A percentile compares a stretch with the other conserved stretches of the same genome.
phyloP scores from a whole-genome alignment of 1,140 invertebrate genomes.

The Sitobion miscanthi region DNA sequence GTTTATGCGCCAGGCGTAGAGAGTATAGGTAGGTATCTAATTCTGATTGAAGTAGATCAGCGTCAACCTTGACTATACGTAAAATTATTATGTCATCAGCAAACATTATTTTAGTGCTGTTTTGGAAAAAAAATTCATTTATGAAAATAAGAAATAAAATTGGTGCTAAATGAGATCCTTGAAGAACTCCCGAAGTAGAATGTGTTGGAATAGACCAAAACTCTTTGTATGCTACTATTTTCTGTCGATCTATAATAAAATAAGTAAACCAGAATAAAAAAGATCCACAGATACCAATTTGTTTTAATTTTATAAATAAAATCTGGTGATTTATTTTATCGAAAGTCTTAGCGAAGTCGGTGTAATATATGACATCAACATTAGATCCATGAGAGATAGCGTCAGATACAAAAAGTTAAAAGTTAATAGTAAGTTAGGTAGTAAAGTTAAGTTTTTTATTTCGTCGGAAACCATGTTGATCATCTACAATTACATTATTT shows the following conservation, averaged over 20 bases:
- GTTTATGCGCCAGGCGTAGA: background rate
- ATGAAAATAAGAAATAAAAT: conserved; percentile 61
- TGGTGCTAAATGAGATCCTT: conserved; percentile 60
- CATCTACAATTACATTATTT: conserved; percentile 24
- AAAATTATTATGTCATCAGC: conserved; percentile 57
- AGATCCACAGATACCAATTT: too few relatives aligned
- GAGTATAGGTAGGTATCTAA: background rate
- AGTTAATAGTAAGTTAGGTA: background rate
- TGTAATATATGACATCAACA: background rate
- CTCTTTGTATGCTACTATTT: too few relatives aligned
- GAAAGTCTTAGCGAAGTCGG: background rate
- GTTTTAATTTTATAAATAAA: too few relatives aligned
- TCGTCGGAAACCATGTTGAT: conserved; percentile 12
- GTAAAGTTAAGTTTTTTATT: background rate
- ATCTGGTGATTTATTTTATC: too few relatives aligned
- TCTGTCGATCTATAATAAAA: too few relatives aligned
- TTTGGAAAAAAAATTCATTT: conserved; percentile 60
- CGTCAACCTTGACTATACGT: background rate
- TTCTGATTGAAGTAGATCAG: background rate
- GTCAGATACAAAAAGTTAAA: background rate
- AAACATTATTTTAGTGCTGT: conserved; percentile 59
- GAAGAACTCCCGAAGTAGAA: conserved; percentile 59
- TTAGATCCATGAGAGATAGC: background rate
- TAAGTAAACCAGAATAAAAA: too few relatives aligned
- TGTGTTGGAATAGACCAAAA: background rate